These are phyloP conservation scores for Parnassius mnemosyne DNA, from an alignment of 2,888 invertebrate species.

Conservation along the genomic window DNA sequence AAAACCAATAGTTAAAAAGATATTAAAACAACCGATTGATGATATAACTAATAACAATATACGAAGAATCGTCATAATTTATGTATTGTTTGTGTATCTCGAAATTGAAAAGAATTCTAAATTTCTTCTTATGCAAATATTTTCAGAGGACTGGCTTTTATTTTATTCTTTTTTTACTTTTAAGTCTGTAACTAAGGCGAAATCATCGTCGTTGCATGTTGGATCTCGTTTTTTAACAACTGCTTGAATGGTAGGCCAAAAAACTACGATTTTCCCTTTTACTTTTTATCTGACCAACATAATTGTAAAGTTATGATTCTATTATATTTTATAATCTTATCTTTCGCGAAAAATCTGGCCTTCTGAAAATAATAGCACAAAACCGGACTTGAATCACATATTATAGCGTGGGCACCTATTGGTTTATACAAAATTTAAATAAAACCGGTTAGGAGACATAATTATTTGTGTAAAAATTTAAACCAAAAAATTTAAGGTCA, in stretches of 20 bases:
- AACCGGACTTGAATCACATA: constrained; percentile 1
- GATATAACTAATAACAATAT: too few relatives aligned
- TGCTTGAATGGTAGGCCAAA: neutral
- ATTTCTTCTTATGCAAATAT: constrained; percentile 9
- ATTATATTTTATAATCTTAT: constrained; percentile 50
- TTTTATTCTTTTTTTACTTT: constrained; percentile 8
- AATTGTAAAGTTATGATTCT: constrained; percentile 37
- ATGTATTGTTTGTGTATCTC: constrained; percentile 1
- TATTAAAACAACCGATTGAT: too few relatives aligned
- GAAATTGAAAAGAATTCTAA: neutral
- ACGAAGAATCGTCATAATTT: constrained; percentile 3
- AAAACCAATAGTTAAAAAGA: too few relatives aligned
- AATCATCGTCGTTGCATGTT: neutral
- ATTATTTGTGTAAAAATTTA: too few relatives aligned
- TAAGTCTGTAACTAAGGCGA: constrained; percentile 5
- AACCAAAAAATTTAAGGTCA: too few relatives aligned
- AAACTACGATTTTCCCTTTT: constrained; percentile 8
- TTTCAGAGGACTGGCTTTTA: neutral
- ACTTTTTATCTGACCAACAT: constrained; percentile 20
- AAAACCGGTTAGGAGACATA: too few relatives aligned
- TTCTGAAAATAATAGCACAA: constrained; percentile 15
- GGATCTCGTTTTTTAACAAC: neutral
- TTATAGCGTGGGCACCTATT: neutral
- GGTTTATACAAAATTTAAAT: too few relatives aligned
- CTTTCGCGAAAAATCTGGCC: constrained; percentile 53